A percentile compares a stretch with the other conserved stretches of the same genome.
phyloP scores from a whole-genome alignment of 2,888 invertebrate species.

The Caenorhabditis auriculariae region DNA sequence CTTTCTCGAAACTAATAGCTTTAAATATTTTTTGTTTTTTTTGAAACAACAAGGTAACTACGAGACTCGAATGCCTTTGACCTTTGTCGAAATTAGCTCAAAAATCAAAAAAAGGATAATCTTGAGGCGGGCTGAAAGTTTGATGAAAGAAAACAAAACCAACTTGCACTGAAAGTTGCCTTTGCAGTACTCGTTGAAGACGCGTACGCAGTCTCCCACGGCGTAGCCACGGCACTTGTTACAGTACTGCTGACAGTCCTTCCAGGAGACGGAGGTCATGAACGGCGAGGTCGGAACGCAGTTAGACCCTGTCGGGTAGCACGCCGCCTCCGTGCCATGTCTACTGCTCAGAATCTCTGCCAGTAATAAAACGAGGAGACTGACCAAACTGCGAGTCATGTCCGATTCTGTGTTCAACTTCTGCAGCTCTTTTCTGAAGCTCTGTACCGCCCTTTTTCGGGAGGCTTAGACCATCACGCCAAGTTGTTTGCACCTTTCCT shows the following conservation, averaged over 20 bases:
- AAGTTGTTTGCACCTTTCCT: no score
- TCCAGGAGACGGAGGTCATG: conserved; percentile 6
- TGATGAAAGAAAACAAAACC: not conserved
- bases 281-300: conserved; percentile 5
- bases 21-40: no score
- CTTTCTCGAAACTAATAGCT: no score
- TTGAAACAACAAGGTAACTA: no score
- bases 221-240: conserved; percentile 8
- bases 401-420: no score
- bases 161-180: conserved; percentile 10
- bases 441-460: no score
- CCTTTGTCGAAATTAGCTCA: not conserved
- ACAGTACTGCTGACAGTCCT: conserved; percentile 9
- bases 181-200: conserved; percentile 4
- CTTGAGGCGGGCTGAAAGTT: not conserved
- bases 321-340: conserved; percentile 1
- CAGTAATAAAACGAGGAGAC: no score
- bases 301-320: conserved; percentile 8
- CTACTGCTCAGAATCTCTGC: no score
- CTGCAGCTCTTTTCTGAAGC: no score
- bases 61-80: no score
- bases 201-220: conserved; percentile 4
- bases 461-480: no score
- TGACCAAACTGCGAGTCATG: no score
- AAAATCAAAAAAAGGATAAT: not conserved